A percentile compares a stretch with the other conserved stretches of the same genome.
Conservation (phyloP, 2,797 vertebrate species). For the Sebastes diploproa region DNA sequence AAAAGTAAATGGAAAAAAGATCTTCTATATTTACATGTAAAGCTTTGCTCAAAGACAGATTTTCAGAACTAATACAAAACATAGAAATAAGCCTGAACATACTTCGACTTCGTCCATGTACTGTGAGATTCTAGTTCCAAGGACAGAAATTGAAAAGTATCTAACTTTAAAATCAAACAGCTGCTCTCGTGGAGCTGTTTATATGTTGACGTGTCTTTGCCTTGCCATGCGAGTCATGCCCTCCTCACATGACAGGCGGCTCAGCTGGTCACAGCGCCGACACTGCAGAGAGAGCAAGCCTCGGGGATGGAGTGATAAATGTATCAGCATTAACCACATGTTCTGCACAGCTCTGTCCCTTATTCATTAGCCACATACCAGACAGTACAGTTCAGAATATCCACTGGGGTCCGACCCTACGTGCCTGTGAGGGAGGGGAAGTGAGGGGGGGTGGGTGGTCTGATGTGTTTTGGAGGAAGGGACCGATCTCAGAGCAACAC, state of each 20-base stretch:
- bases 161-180: not conserved
- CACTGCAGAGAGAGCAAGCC: constrained; percentile 18
- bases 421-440: not conserved
- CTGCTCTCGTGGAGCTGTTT: constrained; percentile 13
- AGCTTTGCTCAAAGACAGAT: not conserved
- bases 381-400: constrained; percentile 15
- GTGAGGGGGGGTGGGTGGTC: rapidly evolving
- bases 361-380: constrained; percentile 50
- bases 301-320: constrained; percentile 41
- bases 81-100: not conserved
- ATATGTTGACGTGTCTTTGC: constrained; percentile 28
- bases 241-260: constrained; percentile 50
- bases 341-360: constrained; percentile 16
- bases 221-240: constrained; percentile 34
- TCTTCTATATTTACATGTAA: not conserved
- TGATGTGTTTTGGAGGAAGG: constrained; percentile 26
- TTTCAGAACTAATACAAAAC: not conserved
- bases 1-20: not conserved
- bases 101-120: not conserved
- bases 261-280: constrained; percentile 31
- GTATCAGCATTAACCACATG: constrained; percentile 39
- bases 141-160: not conserved
- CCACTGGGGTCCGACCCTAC: constrained; percentile 12
- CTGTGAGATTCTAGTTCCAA: not conserved
- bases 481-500: constrained; percentile 23